Percentiles rank a stretch among this genome's conserved stretches.
Evolutionary conservation across 2,797 vertebrate genomes (phyloP).

Genomic region (Telmatherina bonti): DNA sequence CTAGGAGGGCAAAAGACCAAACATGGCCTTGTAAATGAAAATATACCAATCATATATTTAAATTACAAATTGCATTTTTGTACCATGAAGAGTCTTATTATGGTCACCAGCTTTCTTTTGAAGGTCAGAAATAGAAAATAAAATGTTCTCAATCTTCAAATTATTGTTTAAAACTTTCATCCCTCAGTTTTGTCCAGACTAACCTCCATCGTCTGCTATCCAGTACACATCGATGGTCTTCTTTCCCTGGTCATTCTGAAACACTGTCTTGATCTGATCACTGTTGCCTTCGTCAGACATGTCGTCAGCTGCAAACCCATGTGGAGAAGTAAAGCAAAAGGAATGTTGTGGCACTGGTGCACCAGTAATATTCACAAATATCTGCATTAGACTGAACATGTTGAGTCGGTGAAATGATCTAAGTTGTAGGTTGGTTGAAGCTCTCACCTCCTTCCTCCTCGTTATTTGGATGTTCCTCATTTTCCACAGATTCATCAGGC

Average conservation of each 20-base stretch:
- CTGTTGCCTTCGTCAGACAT: conserved; percentile 32
- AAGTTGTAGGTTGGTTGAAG: background rate
- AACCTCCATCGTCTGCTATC: conserved; percentile 85
- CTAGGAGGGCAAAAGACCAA: too few relatives aligned
- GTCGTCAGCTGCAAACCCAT: conserved; percentile 25
- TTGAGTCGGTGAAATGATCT: background rate
- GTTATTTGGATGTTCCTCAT: conserved; percentile 46
- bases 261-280: conserved; percentile 73
- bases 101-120: too few relatives aligned
- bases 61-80: too few relatives aligned
- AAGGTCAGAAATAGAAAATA: background rate
- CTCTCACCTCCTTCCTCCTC: conserved; percentile 66
- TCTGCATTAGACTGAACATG: too few relatives aligned
- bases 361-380: background rate
- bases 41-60: too few relatives aligned
- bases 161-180: too few relatives aligned
- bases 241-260: conserved; percentile 82
- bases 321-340: too few relatives aligned
- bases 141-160: background rate
- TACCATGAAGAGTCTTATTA: too few relatives aligned
- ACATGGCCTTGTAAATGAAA: too few relatives aligned
- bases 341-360: background rate
- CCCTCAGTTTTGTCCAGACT: background rate
- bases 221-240: conserved; percentile 84
- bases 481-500: conserved; percentile 57